Evolutionary conservation across 2,113 vertebrate species (phyloP), one percentile per base, ranked within the genome.

Genomic region (Ceuthmochares aereus): DNA sequence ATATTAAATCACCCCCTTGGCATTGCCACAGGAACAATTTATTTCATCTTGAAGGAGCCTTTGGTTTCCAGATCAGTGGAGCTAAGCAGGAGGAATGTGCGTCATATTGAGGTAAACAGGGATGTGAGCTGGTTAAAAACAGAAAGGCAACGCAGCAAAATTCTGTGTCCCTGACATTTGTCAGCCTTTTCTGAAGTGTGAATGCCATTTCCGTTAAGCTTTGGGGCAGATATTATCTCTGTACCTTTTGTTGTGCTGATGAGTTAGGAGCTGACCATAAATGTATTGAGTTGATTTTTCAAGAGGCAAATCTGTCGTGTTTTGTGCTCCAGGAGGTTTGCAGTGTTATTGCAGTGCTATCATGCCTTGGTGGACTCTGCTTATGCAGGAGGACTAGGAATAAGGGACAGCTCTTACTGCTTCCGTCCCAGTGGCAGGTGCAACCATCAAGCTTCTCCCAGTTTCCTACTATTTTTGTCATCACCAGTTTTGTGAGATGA

Each of bases 11-110:
- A 90, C 64, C 64, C 88, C 87, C 76, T 83, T 93, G 95, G 89
- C 91, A 92, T 70, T 94, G 93, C 95, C 94, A 94, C 79, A 82
- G 95, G 90, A 90, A 89, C 92, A 95, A 87, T 97, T 97, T 95
- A 90, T 93, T 90, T 88, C 87, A 55, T 97, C 97, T 96, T 96
- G 96, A 96, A 97, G 95, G 91, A 96, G 92, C 72, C 93, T 94
- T 85, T 76, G 89, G 94, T 97, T 97, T 93, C 92, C 96, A 93
- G 94, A 73, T 90, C 87, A 96, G 95, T 90, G 94, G 93, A 96
- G 93, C 80, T 86, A 51, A 94, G 87, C 86, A n/a, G 89, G 34
- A 62, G 74, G 69, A 81, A 87, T 60, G 92, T 89, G 93, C 54
- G 67, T 96, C 96, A 95, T 66, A 86, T 69, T 93, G 90, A 98